Evolutionary conservation across 2,113 vertebrate genomes (phyloP).

Genomic region (Marcusenius ussheri): DNA sequence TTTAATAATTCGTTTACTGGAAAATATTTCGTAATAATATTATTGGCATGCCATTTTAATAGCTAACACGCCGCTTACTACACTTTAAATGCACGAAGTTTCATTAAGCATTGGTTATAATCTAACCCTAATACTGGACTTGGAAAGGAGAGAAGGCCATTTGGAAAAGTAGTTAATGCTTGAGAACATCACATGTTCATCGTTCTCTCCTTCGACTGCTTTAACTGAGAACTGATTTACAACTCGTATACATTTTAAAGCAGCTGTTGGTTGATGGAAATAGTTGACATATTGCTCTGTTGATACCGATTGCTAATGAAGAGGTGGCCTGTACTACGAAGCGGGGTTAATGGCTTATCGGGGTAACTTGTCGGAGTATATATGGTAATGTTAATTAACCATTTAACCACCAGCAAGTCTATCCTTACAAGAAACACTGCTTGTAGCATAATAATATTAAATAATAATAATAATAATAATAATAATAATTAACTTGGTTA

Average conservation of each 20-base stretch:
- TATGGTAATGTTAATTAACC: neutral
- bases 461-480: too few relatives aligned
- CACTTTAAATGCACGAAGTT: neutral
- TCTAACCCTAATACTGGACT: neutral
- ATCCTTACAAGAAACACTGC: neutral
- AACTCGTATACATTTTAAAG: neutral
- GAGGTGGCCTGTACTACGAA: neutral
- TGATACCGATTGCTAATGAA: neutral
- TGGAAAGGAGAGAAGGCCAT: neutral
- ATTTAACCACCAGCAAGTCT: neutral
- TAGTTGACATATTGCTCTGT: neutral
- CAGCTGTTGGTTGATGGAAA: neutral
- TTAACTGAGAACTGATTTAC: neutral
- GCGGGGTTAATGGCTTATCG: too few relatives aligned
- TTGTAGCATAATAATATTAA: neutral
- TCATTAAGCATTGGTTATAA: neutral
- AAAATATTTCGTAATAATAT: neutral
- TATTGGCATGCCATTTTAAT: neutral
- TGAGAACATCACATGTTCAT: neutral
- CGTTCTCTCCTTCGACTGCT: neutral
- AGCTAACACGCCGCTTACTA: neutral
- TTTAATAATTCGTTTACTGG: too few relatives aligned
- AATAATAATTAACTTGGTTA: neutral
- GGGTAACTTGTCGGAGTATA: neutral
- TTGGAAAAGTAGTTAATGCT: neutral